These are phyloP conservation scores for Globodera ellingtonae DNA, from an alignment of 1,140 invertebrate genomes.

Conservation along the genomic window DNA sequence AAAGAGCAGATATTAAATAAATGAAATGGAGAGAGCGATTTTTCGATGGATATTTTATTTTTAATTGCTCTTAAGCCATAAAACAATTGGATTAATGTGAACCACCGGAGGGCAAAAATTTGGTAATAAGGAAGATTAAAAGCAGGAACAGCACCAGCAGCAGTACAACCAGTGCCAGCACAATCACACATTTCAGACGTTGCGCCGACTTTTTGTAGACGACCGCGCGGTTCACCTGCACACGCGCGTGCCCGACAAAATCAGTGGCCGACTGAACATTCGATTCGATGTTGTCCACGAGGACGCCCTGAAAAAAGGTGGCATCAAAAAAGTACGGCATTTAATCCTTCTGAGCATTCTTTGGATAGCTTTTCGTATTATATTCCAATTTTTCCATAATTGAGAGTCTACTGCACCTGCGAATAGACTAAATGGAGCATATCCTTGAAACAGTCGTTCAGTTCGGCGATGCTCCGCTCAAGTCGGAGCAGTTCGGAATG, in stretches of 20 bases:
- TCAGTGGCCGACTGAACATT: conserved; percentile 25
- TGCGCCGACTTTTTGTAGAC: conserved; percentile 21
- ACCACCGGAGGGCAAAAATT: conserved; percentile 7
- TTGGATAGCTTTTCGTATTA: no score
- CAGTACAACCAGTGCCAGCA: conserved; percentile 5
- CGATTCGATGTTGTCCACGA: conserved; percentile 14
- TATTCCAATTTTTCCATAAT: no score
- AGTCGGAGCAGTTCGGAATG: conserved; percentile 45
- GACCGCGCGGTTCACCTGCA: conserved; percentile 17
- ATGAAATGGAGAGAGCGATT: background rate
- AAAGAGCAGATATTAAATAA: conserved; percentile 15
- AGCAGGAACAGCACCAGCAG: conserved; percentile 20
- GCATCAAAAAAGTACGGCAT: no score
- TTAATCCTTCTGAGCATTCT: no score
- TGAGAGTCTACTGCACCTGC: conserved; percentile 22
- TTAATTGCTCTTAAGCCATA: no score
- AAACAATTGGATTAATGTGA: conserved; percentile 5
- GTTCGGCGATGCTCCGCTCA: conserved; percentile 46
- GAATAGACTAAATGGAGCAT: conserved; percentile 36
- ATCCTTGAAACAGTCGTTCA: conserved; percentile 48
- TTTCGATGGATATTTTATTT: no score
- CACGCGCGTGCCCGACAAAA: conserved; percentile 9
- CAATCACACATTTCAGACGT: conserved; percentile 18
- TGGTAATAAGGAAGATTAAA: background rate
- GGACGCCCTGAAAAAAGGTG: background rate